Evolutionary conservation across 2,888 invertebrate species (phyloP), one percentile per base, ranked within the genome.

Genomic region (Hemicrepidius hirtus): DNA sequence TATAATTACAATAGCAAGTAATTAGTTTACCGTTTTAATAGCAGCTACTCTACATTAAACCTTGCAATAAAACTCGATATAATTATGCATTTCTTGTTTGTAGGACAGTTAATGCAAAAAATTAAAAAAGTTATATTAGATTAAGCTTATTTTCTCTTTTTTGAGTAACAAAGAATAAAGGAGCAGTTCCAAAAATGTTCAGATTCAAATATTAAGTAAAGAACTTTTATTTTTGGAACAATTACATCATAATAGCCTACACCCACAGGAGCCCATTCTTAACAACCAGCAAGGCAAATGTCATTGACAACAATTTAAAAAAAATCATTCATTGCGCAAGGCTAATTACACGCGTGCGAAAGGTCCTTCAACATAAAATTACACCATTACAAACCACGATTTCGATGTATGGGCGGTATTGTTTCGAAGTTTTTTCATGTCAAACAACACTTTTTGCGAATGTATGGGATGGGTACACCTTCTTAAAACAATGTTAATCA

Each of bases 381-480:
- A 24, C 13, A 13, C 1, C 28, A 53, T 13, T 28, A 13, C 53
- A 53, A 53, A 53, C 53, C 53, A 28, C 13, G 28, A 28, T 32
- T 28, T 53, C 32, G 53, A 28, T 53, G 53, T 53, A 28, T 53
- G 53, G 53, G 53, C 53, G 53, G 53, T 28, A 53, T 53, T 53
- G 53, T 53, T 28, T 53, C 18, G 46, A 10, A 46, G 13, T 10
- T 18, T 40, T 46, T 46, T 13, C 16, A n/a, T 1, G 41, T 2
- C 5, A 13, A 41, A 13, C 13, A 41, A 16, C 41, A 16, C 18
- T 46, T 46, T 44, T 46, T 18, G 18, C 46, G 1, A 46, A 18
- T 18, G 3, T 20, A 46, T 46, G 46, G 46, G 46, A 46, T 46
- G 46, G 46, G 46, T 18, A n/a, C n/a, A n/a, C 40, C 40, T 13